A percentile compares a stretch with the other conserved stretches of the same genome.
Evolutionary conservation across 2,113 vertebrate species (phyloP).

Genomic region (Hemichromis elongatus): DNA sequence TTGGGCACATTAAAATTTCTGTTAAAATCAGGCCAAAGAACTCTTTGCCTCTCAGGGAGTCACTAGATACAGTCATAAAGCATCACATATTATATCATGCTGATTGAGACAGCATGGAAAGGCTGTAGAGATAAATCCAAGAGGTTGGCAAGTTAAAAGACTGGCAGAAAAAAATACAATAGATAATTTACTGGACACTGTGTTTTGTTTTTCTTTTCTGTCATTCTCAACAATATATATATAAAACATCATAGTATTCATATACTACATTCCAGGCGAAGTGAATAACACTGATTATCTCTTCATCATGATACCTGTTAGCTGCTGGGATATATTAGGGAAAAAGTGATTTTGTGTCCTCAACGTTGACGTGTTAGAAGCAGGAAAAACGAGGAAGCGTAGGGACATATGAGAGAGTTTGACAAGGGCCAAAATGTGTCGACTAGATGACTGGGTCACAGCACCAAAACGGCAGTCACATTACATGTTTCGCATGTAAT

Average conservation of each 20-base stretch:
- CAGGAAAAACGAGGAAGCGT: not conserved
- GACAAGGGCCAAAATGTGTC: not conserved
- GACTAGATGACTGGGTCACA: not conserved
- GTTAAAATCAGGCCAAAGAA: not conserved
- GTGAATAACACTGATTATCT: not conserved
- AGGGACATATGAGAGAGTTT: not conserved
- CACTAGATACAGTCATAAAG: constrained; percentile 9
- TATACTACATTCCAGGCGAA: not conserved
- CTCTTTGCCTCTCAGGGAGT: not conserved
- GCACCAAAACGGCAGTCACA: not conserved
- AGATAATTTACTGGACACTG: not conserved
- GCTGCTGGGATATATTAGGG: not conserved
- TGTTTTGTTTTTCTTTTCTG: not conserved
- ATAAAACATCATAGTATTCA: not conserved
- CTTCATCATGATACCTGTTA: not conserved
- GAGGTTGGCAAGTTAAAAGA: not conserved
- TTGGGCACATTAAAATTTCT: not conserved
- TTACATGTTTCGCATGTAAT: no score
- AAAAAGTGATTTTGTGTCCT: not conserved
- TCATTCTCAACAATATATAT: not conserved
- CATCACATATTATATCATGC: not conserved
- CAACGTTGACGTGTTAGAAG: not conserved
- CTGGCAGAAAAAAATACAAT: not conserved
- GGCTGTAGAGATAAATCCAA: not conserved
- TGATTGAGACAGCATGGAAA: not conserved